Percentiles rank a stretch among this genome's conserved stretches.
Evolutionary conservation across 2,797 vertebrate genomes (phyloP).

Genomic region (Etheostoma nigrum): DNA sequence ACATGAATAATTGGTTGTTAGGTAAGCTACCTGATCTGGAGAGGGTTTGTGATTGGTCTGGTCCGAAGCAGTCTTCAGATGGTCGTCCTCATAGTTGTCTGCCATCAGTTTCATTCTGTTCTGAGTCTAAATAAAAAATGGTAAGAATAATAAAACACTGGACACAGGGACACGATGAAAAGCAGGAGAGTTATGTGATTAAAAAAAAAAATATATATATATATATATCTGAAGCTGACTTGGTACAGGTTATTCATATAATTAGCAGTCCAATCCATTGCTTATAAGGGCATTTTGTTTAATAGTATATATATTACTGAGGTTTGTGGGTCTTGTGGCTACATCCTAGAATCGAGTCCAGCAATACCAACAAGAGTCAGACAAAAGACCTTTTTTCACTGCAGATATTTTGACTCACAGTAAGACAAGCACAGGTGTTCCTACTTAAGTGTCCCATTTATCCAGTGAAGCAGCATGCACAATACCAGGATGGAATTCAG

Average conservation of each 20-base stretch:
- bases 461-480: not conserved
- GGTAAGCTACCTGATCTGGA: conserved; percentile 93
- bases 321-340: not conserved
- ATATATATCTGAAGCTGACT: not conserved
- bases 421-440: not conserved
- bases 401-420: not conserved
- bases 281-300: not conserved
- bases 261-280: not conserved
- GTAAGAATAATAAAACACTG: not conserved
- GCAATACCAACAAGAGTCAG: not conserved
- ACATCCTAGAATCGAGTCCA: not conserved
- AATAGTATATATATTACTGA: not conserved
- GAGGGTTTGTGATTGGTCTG: conserved; percentile 97
- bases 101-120: conserved; percentile 99
- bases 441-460: not conserved
- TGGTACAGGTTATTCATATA: not conserved
- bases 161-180: not conserved
- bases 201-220: too few species aligned
- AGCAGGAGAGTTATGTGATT: not conserved
- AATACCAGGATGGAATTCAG: not conserved
- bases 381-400: not conserved
- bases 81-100: conserved; percentile 96
- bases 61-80: conserved; percentile 90
- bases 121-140: conserved; percentile 88
- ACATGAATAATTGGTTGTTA: not conserved